A percentile compares a stretch with the other conserved stretches of the same genome.
phyloP scores from a whole-genome alignment of 2,797 vertebrate species.

The Diglossa cyanea region DNA sequence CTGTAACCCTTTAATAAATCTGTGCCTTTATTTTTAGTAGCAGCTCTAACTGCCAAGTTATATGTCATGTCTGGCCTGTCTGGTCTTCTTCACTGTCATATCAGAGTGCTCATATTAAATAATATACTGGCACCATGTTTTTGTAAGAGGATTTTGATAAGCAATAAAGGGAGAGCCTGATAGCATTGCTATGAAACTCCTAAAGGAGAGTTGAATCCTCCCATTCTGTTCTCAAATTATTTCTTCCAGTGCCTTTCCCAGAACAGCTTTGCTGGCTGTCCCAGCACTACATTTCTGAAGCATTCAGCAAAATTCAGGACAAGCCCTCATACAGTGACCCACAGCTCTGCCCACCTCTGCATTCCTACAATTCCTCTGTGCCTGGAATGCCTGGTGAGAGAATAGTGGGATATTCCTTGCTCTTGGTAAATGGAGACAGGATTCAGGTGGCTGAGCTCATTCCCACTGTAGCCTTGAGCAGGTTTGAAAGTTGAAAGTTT shows the following conservation, averaged over 20 bases:
- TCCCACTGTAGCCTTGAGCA: slow-evolving; percentile 7
- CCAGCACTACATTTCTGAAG: not conserved
- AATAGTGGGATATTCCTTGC: not conserved
- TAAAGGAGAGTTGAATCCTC: not conserved
- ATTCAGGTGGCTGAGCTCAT: slow-evolving; percentile 1
- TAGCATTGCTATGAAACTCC: not conserved
- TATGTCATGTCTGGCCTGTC: slow-evolving; percentile 44
- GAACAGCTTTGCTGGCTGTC: not conserved
- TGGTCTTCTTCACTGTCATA: slow-evolving; percentile 46
- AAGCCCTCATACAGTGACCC: not conserved
- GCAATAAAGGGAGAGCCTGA: not conserved
- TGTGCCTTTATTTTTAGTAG: slow-evolving; percentile 47
- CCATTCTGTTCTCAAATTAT: not conserved
- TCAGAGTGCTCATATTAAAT: slow-evolving; percentile 41
- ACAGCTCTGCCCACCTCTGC: not conserved
- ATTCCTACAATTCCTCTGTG: not conserved
- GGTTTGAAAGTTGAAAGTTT: not conserved
- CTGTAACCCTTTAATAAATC: slow-evolving; percentile 45
- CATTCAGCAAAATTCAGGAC: not conserved
- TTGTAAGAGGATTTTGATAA: slow-evolving; percentile 37
- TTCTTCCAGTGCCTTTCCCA: not conserved
- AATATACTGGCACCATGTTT: slow-evolving; percentile 45
- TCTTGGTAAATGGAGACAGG: not conserved
- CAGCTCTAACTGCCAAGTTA: slow-evolving; percentile 7
- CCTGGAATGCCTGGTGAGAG: not conserved